These are phyloP conservation scores for Toxonevra muliebris DNA, from an alignment of 2,888 invertebrate genomes.

Conservation along the genomic window DNA sequence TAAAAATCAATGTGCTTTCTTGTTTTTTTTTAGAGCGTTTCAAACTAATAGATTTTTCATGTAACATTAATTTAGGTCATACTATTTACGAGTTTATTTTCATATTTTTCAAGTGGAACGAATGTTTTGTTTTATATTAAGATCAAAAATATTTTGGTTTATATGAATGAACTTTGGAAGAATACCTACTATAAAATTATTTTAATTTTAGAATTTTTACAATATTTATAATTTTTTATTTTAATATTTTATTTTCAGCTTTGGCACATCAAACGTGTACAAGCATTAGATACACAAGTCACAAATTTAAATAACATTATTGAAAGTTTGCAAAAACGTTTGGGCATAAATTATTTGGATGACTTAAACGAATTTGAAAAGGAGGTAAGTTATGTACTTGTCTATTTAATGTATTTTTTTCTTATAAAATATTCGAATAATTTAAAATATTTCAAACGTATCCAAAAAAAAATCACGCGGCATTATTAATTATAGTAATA, in stretches of 20 bases:
- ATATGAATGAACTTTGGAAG: too few relatives aligned
- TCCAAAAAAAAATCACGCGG: too few relatives aligned
- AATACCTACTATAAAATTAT: too few relatives aligned
- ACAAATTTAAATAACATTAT: slow-evolving; percentile 52
- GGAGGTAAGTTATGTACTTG: slow-evolving; percentile 50
- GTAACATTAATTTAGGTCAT: too few relatives aligned
- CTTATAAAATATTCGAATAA: background rate
- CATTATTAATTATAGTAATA: slow-evolving; percentile 2
- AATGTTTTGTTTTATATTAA: too few relatives aligned
- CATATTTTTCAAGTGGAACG: too few relatives aligned
- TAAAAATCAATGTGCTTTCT: too few relatives aligned
- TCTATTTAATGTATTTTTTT: background rate
- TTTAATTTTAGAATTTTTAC: background rate
- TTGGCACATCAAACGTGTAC: slow-evolving; percentile 57
- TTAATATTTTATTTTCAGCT: slow-evolving; percentile 48
- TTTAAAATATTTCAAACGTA: background rate
- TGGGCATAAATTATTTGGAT: slow-evolving; percentile 61
- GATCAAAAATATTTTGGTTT: too few relatives aligned
- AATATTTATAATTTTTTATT: background rate
- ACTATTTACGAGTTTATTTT: too few relatives aligned
- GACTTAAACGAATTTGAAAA: slow-evolving; percentile 61
- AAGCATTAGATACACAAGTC: slow-evolving; percentile 57
- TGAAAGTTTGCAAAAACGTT: slow-evolving; percentile 55
- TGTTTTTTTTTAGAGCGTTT: too few relatives aligned
- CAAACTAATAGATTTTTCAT: too few relatives aligned